These are phyloP conservation scores for Atopsyche davidsoni DNA, from an alignment of 1,140 invertebrate species.

Conservation along the genomic window DNA sequence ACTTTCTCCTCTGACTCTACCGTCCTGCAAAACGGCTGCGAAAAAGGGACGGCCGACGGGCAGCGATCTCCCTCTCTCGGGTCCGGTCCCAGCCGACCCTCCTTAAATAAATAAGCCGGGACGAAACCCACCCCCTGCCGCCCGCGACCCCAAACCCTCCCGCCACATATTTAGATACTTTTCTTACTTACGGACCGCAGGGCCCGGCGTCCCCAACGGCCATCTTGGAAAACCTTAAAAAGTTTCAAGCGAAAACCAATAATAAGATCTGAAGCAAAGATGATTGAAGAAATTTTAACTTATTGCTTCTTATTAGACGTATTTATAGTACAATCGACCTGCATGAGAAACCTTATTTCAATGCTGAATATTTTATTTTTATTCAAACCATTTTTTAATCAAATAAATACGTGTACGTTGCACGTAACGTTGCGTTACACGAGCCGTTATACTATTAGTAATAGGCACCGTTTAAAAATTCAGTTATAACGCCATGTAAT, in stretches of 20 bases:
- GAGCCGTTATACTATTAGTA: too few relatives aligned
- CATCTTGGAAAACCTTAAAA: background rate
- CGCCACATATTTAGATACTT: conserved; percentile 22
- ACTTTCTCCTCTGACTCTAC: conserved; percentile 8
- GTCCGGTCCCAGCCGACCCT: conserved; percentile 27
- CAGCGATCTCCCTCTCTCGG: conserved; percentile 18
- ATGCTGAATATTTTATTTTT: too few relatives aligned
- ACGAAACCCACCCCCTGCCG: conserved; percentile 7
- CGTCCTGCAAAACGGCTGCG: conserved; percentile 20
- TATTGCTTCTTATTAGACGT: background rate
- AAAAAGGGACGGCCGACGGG: conserved; percentile 24
- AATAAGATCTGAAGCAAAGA: background rate
- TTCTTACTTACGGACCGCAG: conserved; percentile 3
- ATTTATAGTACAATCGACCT: background rate
- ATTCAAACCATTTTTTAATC: too few relatives aligned
- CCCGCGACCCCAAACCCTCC: background rate
- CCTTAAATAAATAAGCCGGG: conserved; percentile 31
- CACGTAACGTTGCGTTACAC: too few relatives aligned
- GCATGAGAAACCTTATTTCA: too few relatives aligned
- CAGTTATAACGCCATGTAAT: too few relatives aligned
- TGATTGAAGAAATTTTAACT: background rate
- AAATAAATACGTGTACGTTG: too few relatives aligned
- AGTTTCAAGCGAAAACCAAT: background rate
- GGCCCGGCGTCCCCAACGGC: too few relatives aligned
- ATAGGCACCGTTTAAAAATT: too few relatives aligned